Evolutionary conservation across 2,113 vertebrate species (phyloP).

Genomic region (Atrichornis clamosus): DNA sequence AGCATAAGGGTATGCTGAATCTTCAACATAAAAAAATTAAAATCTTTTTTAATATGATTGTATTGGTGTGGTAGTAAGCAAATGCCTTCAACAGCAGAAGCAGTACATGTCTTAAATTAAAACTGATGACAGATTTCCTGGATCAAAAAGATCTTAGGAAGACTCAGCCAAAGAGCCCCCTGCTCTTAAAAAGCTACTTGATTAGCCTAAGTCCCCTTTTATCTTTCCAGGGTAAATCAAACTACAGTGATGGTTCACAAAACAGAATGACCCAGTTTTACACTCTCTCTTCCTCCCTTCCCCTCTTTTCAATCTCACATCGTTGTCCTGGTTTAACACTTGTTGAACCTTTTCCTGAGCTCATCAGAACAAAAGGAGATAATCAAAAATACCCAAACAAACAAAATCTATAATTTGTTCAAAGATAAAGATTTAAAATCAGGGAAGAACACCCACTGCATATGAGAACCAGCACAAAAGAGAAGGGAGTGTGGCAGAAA

Average conservation of each 20-base stretch:
- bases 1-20: not conserved
- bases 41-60: not conserved
- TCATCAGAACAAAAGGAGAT: not conserved
- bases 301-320: not conserved
- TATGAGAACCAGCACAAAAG: not conserved
- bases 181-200: not conserved
- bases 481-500: not conserved
- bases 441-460: not conserved
- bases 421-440: not conserved
- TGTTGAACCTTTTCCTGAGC: not conserved
- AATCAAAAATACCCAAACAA: not conserved
- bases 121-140: not conserved
- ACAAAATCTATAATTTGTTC: not conserved
- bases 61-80: not conserved
- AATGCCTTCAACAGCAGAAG: not conserved
- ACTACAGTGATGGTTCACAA: not conserved
- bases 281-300: not conserved
- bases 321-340: not conserved
- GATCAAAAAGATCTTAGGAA: not conserved
- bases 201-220: not conserved
- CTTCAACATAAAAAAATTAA: not conserved
- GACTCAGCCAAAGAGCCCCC: not conserved
- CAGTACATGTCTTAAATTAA: not conserved
- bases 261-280: not conserved
- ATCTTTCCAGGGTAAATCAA: not conserved